Evolutionary conservation across 2,888 invertebrate species (phyloP).

Genomic region (Archips xylosteana): DNA sequence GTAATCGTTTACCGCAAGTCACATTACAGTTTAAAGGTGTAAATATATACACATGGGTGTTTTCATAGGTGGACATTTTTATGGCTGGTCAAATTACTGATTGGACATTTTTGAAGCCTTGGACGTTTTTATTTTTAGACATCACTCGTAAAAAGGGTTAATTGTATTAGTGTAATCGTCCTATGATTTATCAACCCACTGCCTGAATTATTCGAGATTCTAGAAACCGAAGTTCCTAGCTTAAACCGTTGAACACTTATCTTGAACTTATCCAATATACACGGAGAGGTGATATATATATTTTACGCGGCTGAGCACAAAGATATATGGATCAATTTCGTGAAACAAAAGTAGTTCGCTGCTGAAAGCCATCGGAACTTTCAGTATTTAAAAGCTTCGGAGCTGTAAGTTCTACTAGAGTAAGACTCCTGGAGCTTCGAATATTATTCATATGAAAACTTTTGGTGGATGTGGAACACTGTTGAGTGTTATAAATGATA

Average conservation of each 20-base stretch:
- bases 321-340: conserved; percentile 28
- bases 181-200: too few relatives aligned
- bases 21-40: too few relatives aligned
- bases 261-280: conserved; percentile 1
- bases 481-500: not conserved
- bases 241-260: not conserved
- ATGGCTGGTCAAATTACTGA: too few relatives aligned
- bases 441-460: conserved; percentile 18
- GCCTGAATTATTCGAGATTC: too few relatives aligned
- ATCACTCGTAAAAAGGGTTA: too few relatives aligned
- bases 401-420: conserved; percentile 24
- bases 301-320: not conserved
- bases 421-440: not conserved
- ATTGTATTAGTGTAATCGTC: too few relatives aligned
- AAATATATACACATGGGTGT: too few relatives aligned
- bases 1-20: too few relatives aligned
- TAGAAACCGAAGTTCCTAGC: not conserved
- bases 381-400: conserved; percentile 29
- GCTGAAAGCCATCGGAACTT: conserved; percentile 33
- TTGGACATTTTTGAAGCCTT: too few relatives aligned
- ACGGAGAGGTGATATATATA: not conserved
- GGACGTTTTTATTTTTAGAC: too few relatives aligned
- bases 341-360: conserved; percentile 27
- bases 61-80: too few relatives aligned
- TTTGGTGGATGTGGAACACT: not conserved